Percentiles rank a stretch among this genome's conserved stretches.
Conservation (phyloP, 2,113 vertebrate species). For the Peromyscus maniculatus region DNA sequence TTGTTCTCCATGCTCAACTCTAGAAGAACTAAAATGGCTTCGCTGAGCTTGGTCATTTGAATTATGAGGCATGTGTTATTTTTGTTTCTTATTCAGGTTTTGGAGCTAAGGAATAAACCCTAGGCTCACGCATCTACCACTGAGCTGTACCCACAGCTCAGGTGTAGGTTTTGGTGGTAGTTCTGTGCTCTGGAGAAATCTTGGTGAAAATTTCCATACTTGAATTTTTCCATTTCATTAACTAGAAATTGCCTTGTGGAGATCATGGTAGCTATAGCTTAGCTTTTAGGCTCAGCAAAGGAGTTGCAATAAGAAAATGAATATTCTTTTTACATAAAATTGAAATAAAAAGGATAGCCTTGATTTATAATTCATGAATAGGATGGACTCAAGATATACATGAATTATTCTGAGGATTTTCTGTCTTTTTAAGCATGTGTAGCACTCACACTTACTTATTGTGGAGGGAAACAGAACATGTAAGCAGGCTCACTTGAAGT, state of each 20-base stretch:
- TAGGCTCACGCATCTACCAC: rapidly evolving
- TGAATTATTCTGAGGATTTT: neutral
- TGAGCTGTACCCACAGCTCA: neutral
- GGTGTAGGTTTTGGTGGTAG: neutral
- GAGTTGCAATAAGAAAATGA: neutral
- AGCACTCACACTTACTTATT: neutral
- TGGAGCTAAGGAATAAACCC: neutral
- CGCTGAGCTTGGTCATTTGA: neutral
- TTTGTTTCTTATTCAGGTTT: neutral
- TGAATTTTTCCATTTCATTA: neutral
- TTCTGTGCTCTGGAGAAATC: neutral
- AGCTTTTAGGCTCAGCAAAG: neutral
- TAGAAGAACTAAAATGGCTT: neutral
- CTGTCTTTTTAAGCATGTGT: neutral
- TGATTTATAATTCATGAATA: neutral
- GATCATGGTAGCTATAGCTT: neutral
- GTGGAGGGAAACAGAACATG: neutral
- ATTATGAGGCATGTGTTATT: neutral
- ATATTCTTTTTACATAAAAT: neutral
- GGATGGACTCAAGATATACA: neutral
- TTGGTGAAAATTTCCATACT: neutral
- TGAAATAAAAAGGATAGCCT: neutral
- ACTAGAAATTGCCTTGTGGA: neutral
- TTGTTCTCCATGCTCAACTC: neutral
- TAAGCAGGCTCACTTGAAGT: neutral